Evolutionary conservation across 2,888 invertebrate species (phyloP).

Genomic region (Parthenolecanium corni): DNA sequence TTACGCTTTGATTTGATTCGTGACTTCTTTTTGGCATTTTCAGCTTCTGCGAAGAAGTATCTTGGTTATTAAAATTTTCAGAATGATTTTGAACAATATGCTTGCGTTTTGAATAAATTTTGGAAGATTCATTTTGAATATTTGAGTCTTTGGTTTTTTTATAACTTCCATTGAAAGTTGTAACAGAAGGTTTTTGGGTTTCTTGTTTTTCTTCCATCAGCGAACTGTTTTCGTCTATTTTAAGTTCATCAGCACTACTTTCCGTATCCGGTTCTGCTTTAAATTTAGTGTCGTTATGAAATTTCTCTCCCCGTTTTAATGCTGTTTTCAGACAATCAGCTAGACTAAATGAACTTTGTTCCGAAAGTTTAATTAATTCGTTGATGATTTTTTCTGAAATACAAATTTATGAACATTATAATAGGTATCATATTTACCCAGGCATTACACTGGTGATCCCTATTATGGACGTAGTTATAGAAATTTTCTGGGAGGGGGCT

Average conservation of each 20-base stretch:
- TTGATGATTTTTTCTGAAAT: conserved; percentile 18
- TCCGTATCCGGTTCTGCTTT: not conserved
- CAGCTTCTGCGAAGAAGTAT: conserved; percentile 12
- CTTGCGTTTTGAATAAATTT: not conserved
- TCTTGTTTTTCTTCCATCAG: not conserved
- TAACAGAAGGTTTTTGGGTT: not conserved
- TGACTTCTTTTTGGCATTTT: conserved; percentile 7
- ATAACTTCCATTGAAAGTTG: not conserved
- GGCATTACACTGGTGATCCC: no score
- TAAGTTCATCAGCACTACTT: not conserved
- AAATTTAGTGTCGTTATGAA: conserved; percentile 8
- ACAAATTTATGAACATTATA: not conserved
- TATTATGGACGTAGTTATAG: no score
- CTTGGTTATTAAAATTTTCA: conserved; percentile 16
- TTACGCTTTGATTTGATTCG: conserved; percentile 2
- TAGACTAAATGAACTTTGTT: conserved; percentile 17
- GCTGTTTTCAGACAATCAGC: conserved; percentile 20
- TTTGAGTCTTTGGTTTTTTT: not conserved
- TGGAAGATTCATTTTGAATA: conserved; percentile 10
- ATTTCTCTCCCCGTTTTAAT: conserved; percentile 12
- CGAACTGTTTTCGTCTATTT: not conserved
- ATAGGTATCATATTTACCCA: not conserved
- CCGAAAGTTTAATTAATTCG: conserved; percentile 21
- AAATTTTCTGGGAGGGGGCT: no score
- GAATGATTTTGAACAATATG: not conserved